Evolutionary conservation across 2,888 invertebrate species (phyloP).

Genomic region (Phania funesta): DNA sequence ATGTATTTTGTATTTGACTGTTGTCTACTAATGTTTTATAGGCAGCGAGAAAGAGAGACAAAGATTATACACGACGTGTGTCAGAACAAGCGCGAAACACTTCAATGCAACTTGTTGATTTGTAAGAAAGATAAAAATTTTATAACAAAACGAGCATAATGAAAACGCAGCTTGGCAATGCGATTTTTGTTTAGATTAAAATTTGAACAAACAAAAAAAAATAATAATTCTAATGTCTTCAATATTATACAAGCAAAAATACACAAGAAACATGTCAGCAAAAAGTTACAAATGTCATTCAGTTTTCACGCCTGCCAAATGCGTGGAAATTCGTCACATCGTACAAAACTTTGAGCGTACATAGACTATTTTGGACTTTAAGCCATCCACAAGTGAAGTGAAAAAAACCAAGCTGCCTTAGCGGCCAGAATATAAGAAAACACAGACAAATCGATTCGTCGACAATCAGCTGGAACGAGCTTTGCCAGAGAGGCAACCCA

Average conservation of each 20-base stretch:
- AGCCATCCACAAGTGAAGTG: too few relatives aligned
- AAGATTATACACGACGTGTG: neutral
- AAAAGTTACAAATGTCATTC: too few relatives aligned
- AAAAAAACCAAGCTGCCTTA: too few relatives aligned
- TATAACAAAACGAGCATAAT: neutral
- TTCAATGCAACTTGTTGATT: conserved; percentile 53
- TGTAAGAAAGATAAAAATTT: neutral
- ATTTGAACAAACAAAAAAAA: neutral
- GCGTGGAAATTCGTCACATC: too few relatives aligned
- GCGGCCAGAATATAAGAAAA: too few relatives aligned
- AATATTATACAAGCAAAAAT: neutral
- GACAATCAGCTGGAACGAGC: too few relatives aligned
- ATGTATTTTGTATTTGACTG: neutral
- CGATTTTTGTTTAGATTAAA: neutral
- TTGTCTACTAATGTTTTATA: conserved; percentile 30
- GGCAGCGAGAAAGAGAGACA: neutral
- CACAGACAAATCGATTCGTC: too few relatives aligned
- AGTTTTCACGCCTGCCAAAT: too few relatives aligned
- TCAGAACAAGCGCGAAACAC: neutral
- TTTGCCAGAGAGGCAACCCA: too few relatives aligned
- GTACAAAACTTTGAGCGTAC: too few relatives aligned
- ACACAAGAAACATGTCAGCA: too few relatives aligned
- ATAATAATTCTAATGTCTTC: neutral
- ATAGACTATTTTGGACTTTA: too few relatives aligned
- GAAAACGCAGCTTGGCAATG: neutral